Evolutionary conservation across 2,113 vertebrate species (phyloP), one percentile per base, ranked within the genome.

Genomic region (Chroicocephalus ridibundus): DNA sequence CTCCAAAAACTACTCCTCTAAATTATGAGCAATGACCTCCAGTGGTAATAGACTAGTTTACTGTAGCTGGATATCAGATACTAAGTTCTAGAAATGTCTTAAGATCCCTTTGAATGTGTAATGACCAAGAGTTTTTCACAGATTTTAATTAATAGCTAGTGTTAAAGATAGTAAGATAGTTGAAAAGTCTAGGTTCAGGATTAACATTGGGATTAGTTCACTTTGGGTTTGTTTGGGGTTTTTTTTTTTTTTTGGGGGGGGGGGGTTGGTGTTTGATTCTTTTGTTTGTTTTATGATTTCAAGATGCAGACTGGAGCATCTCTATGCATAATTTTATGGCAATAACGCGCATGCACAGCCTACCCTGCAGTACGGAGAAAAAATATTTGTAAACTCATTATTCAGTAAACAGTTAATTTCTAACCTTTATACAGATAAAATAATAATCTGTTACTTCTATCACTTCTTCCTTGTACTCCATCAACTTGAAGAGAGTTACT

Each of bases 381-480:
- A 20, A 3, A 32, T 6, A n/a, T 6, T 27, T 38, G 32, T 6
- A n/a, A 83, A 46, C 3, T 44, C 2, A 0, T 46, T 51, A 14
- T 10, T n/a, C 14, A 13, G 4, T 42, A 72, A 46, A 32, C 3
- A 42, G 14, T 36, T 70, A 5, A 57, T 47, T 83, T 81, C 24
- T 77, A 60, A 24, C 14, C 21, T 3, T 29, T 44, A 22, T 5
- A 32, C 8, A 47, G 34, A 5, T 47, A 58, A 86, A 80, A 74
- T 21, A 54, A 27, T 57, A n/a, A 65, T 19, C 11, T 34, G 14
- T 86, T 49, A 13, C 25, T 74, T 61, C 6, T 34, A 16, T 31
- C 0, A 6, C 31, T 91, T 71, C 19, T 74, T 61, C 27, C 46
- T 83, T 52, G 6, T 16, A 61, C 10, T 51, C 27, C 6, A 24